Evolutionary conservation across 2,888 invertebrate genomes (phyloP).

Genomic region (Brachynemurus nebulosus): DNA sequence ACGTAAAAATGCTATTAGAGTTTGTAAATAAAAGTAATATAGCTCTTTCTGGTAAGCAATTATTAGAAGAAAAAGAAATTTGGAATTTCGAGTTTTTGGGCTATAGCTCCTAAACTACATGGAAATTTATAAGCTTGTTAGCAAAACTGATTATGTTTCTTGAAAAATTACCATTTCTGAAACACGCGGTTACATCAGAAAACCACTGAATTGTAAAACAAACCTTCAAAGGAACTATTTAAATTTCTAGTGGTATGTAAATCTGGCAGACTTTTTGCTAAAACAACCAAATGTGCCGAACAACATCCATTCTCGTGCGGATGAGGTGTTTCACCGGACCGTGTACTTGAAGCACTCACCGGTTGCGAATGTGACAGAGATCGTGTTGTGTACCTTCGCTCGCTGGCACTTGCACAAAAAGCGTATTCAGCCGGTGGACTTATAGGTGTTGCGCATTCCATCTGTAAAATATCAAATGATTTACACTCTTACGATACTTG

Average conservation of each 20-base stretch:
- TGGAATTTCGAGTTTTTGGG: no score
- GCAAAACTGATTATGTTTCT: no score
- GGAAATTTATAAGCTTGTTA: no score
- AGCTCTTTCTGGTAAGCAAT: no score
- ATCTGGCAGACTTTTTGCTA: constrained; percentile 61
- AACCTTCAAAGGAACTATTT: constrained; percentile 26
- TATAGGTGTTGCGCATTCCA: constrained; percentile 32
- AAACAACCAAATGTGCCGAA: constrained; percentile 2
- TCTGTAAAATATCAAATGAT: no score
- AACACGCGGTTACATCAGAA: constrained; percentile 11
- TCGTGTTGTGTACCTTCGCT: constrained; percentile 33
- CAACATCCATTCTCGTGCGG: constrained; percentile 1
- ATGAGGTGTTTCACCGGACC: constrained; percentile 12
- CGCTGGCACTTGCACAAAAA: constrained; percentile 22
- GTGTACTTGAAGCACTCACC: constrained; percentile 38
- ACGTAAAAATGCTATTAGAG: no score
- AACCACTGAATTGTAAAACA: background rate
- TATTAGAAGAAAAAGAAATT: no score
- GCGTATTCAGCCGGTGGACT: constrained; percentile 63
- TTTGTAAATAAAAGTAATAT: no score
- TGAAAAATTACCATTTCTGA: no score
- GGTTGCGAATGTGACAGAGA: constrained; percentile 51
- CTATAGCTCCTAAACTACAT: no score
- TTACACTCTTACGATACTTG: no score
- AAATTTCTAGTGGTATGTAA: constrained; percentile 36